Base-by-base conservation (phyloP, 1,140 invertebrate genomes). In the Augochlora pura region DNA sequence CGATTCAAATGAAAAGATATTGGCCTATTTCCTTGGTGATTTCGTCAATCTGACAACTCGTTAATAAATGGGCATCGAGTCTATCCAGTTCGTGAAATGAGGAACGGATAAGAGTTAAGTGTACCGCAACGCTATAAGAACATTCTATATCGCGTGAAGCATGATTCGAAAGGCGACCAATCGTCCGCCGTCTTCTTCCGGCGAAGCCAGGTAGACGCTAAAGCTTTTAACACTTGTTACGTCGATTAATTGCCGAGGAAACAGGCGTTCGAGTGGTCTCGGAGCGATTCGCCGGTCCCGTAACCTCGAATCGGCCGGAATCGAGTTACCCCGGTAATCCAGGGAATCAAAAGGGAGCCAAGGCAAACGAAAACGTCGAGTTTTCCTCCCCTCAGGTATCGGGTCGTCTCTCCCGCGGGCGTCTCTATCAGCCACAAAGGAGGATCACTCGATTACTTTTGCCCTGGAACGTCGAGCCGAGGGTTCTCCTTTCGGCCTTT, bases 281-380 rank as follows among this genome's bases (percentile, higher is more conserved):
- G 9, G 54, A 77, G 75, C 70, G 72, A 66, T 21, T 27, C 25
- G 14, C 54, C 16, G 52, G 49, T 27, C 76, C 39, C 49, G 68
- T 74, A 73, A 78, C 77, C 54, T n/a, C 78, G 75, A 81, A 85
- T 70, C 63, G 60, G 27, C 68, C 68, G 52, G 66, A 85, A 84
- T 85, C 63, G 68, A 85, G 70, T 85, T 84, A 74, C 27, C 21
- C 42, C 39, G 75, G 38, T 75, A 60, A 65, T 75, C 18, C 25
- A 46, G 66, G 49, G 73, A 77, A 69, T 63, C 67, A 65, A 21
- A 62, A 38, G 62, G 66, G 62, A 65, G 66, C 69, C 49, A 73
- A 49, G 62, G 52, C 69, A 77, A 81, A 85, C 72, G 77, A 81
- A 85, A 72, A 46, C 59, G 38, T 16, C 38, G 49, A 39, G 42